Base-by-base conservation (phyloP, 2,888 invertebrate species). In the Epirrhoe tristata region DNA sequence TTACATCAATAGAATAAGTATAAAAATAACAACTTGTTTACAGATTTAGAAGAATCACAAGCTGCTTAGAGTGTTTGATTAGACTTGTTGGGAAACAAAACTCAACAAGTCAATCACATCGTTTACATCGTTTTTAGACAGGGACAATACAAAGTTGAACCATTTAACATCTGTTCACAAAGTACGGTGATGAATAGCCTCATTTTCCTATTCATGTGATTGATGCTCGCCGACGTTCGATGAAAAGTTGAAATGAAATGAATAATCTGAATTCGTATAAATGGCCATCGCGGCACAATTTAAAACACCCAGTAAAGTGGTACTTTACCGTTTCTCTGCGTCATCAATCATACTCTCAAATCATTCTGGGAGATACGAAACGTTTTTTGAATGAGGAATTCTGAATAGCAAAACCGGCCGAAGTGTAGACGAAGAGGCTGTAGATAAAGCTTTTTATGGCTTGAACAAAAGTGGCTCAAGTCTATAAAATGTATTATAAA, bases 291-390 rank as follows among this genome's bases (percentile, higher is more conserved):
- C 72, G 76, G 73, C 73, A 76, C 77, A 82, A 78, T 83, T 83
- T 81, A 78, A 82, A 81, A 81, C 78, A 80, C 77, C 71, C 75
- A 76, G 74, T 77, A 76, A 78, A 81, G 74, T 77, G 73, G 76
- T 75, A 81, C 80, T 63, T 82, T 81, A 76, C 76, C 76, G 78
- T 81, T 82, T 77, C 79, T 78, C 80, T 79, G 80, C 77, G 78
- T 80, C 85, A 86, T 87, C 85, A 86, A 87, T 87, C 85, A 85
- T 84, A 83, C 83, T 86, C 83, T 85, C 80, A 84, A 85, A 83
- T 85, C 77, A 82, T 83, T 84, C 77, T 75, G 77, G 77, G 78
- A 77, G 81, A 84, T 82, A 83, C 83, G 77, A 75, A 79, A 77
- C 74, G 75, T 77, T 81, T 80, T 83, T 82, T 81, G 80, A 80